Conservation (phyloP, 2,113 vertebrate genomes). For the Macaca nemestrina region DNA sequence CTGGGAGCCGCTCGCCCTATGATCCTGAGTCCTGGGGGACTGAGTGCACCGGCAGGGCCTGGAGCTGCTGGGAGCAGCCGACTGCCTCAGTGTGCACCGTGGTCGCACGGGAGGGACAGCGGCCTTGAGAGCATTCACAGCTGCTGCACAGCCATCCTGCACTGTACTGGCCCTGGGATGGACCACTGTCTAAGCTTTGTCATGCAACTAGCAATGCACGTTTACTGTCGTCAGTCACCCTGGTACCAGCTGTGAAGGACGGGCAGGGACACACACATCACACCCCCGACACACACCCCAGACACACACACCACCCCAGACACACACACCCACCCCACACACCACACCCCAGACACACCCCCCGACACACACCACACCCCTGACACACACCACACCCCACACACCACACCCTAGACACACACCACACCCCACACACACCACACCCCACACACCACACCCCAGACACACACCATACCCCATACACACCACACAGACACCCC, state of each 20-base stretch:
- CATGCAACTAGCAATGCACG: too few species aligned
- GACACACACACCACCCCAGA: background rate
- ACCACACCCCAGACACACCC: background rate
- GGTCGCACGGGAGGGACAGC: rapidly evolving
- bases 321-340: too few species aligned
- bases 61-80: background rate
- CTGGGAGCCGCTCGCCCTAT: background rate
- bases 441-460: too few species aligned
- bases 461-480: too few species aligned
- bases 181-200: background rate
- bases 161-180: too few species aligned
- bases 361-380: too few species aligned
- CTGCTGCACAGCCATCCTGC: background rate
- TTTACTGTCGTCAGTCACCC: background rate
- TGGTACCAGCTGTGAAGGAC: too few species aligned
- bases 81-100: background rate
- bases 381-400: too few species aligned
- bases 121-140: background rate
- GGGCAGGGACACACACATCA: too few species aligned
- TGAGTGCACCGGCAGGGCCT: background rate
- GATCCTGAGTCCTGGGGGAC: background rate
- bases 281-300: background rate
- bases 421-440: background rate
- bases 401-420: background rate
- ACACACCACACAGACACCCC: too few species aligned